phyloP scores from a whole-genome alignment of 2,888 invertebrate genomes.

The Drosophila suboccidentalis region DNA sequence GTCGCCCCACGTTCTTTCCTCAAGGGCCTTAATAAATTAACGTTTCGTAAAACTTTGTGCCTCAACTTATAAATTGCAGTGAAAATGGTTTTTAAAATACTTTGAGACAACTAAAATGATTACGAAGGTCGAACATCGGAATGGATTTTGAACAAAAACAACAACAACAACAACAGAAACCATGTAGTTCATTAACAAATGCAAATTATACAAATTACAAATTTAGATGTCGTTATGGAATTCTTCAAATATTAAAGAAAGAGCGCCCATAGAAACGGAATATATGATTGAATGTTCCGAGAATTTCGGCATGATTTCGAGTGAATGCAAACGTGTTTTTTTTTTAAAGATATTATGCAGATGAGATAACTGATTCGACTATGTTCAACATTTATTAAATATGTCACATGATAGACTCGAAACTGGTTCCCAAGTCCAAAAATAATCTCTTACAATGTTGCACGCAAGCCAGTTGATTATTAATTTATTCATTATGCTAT shows the following conservation, averaged over 20 bases:
- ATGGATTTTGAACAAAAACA: conserved; percentile 24
- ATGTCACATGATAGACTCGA: conserved; percentile 35
- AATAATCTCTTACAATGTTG: conserved; percentile 46
- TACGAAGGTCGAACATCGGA: conserved; percentile 31
- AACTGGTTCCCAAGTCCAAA: conserved; percentile 44
- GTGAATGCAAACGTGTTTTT: conserved; percentile 56
- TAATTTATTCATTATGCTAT: conserved; percentile 26
- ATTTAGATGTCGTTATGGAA: conserved; percentile 24
- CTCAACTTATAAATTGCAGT: conserved; percentile 43
- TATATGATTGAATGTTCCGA: conserved; percentile 11
- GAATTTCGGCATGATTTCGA: conserved; percentile 22
- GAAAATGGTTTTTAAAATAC: conserved; percentile 55
- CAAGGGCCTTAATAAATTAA: conserved; percentile 19
- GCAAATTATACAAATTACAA: conserved; percentile 19
- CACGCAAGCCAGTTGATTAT: conserved; percentile 26
- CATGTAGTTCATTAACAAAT: conserved; percentile 6
- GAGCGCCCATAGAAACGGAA: conserved; percentile 26
- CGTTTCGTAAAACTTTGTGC: conserved; percentile 66
- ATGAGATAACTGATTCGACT: conserved; percentile 29
- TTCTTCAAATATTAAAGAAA: conserved; percentile 18
- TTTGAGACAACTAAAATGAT: conserved; percentile 4
- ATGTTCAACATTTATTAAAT: conserved; percentile 34
- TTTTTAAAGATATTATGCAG: conserved; percentile 20
- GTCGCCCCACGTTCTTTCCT: conserved; percentile 26
- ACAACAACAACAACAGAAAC: conserved; percentile 6